Evolutionary conservation across 2,888 invertebrate genomes (phyloP).

Genomic region (Thera britannica): DNA sequence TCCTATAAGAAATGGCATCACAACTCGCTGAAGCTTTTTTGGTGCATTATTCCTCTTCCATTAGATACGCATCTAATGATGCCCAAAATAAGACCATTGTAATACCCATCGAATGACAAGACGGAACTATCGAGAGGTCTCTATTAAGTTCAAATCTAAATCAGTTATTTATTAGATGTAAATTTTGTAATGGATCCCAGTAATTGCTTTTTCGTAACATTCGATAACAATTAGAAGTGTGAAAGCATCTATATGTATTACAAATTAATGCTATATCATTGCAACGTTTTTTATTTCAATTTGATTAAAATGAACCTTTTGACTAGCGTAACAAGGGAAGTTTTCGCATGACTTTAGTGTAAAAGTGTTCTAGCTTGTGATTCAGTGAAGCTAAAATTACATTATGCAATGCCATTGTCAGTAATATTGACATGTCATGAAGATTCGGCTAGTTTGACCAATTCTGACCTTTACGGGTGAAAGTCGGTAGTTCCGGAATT

Average conservation of each 20-base stretch:
- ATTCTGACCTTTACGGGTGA: conserved; percentile 68
- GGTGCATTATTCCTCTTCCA: conserved; percentile 6
- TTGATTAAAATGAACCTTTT: conserved; percentile 13
- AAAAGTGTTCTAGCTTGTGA: neutral
- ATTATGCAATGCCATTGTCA: conserved; percentile 49
- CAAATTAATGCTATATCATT: conserved; percentile 46
- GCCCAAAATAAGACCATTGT: conserved; percentile 19
- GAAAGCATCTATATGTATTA: conserved; percentile 59
- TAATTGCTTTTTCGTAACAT: conserved; percentile 54
- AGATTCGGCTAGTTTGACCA: conserved; percentile 56
- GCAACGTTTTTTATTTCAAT: conserved; percentile 9
- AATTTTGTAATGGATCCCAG: conserved; percentile 26
- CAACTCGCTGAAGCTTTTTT: neutral
- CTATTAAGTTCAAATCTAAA: conserved; percentile 19
- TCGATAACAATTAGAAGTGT: conserved; percentile 62
- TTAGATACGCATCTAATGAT: conserved; percentile 19
- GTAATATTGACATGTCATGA: conserved; percentile 50
- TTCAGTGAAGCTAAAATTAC: conserved; percentile 18
- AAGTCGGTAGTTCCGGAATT: conserved; percentile 79
- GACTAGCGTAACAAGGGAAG: neutral
- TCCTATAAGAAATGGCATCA: neutral
- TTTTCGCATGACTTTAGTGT: neutral
- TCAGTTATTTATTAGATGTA: conserved; percentile 3
- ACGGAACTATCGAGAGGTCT: conserved; percentile 8
- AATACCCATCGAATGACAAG: conserved; percentile 17